Evolutionary conservation across 2,797 vertebrate species (phyloP).

Genomic region (Amblyraja radiata): DNA sequence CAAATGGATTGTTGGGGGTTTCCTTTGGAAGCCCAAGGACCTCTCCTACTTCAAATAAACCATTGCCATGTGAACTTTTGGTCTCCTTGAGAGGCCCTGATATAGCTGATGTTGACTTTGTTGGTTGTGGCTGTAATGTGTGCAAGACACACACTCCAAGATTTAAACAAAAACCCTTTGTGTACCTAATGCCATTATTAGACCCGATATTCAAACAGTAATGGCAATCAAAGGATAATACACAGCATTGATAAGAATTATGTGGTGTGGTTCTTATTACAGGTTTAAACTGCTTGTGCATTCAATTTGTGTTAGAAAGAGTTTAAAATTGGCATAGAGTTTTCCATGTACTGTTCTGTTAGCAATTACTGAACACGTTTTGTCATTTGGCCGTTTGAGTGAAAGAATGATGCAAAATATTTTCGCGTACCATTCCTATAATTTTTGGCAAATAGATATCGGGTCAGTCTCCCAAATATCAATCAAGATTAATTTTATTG

Average conservation of each 20-base stretch:
- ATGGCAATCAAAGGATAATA: not conserved
- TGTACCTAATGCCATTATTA: not conserved
- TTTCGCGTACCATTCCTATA: not conserved
- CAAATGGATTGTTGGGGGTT: not conserved
- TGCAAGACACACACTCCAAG: not conserved
- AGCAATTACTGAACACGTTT: not conserved
- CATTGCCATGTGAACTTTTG: not conserved
- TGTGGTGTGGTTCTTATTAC: not conserved
- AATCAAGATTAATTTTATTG: not conserved
- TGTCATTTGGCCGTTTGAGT: not conserved
- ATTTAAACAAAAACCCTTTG: not conserved
- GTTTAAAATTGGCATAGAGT: not conserved
- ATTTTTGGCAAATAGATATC: not conserved
- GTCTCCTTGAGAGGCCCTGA: not conserved
- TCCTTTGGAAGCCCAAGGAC: not conserved
- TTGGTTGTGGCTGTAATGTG: not conserved
- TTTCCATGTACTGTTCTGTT: not conserved
- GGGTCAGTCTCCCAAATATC: not conserved
- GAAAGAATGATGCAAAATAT: not conserved
- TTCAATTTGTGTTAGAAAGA: not conserved
- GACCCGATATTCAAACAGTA: not conserved
- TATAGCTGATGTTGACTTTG: not conserved
- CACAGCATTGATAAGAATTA: not conserved
- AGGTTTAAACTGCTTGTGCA: not conserved
- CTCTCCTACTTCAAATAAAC: not conserved